Conservation (phyloP, 1,140 invertebrate genomes). For the Probaryconus sp. region DNA sequence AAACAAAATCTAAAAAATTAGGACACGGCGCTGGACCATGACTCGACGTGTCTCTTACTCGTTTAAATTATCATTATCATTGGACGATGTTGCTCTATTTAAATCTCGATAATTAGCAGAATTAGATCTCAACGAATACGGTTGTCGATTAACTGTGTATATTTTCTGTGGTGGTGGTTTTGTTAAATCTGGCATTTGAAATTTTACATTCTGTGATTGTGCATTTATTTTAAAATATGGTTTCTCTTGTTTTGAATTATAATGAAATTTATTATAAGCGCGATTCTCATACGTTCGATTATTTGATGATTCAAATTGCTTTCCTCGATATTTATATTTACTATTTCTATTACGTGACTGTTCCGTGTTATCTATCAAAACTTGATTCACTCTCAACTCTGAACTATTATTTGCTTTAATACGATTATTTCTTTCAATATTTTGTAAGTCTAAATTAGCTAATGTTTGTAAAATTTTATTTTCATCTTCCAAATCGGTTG, state of each 20-base stretch:
- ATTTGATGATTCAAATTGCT: slow-evolving; percentile 11
- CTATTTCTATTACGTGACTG: too few relatives aligned
- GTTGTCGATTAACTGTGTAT: too few relatives aligned
- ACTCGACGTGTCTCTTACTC: neutral
- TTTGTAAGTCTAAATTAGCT: slow-evolving; percentile 26
- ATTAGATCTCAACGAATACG: too few relatives aligned
- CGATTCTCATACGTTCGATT: too few relatives aligned
- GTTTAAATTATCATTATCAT: too few relatives aligned
- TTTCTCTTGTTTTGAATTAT: too few relatives aligned
- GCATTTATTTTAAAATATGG: neutral
- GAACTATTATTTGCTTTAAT: too few relatives aligned
- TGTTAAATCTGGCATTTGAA: slow-evolving; percentile 4
- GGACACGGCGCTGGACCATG: slow-evolving; percentile 23
- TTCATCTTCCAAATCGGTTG: slow-evolving; percentile 14
- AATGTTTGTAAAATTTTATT: slow-evolving; percentile 34
- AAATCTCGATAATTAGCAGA: neutral
- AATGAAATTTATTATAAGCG: too few relatives aligned
- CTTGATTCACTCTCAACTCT: too few relatives aligned
- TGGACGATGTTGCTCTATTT: neutral
- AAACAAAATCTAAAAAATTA: slow-evolving; percentile 39
- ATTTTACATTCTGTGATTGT: neutral
- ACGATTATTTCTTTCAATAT: slow-evolving; percentile 17
- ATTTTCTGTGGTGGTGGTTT: slow-evolving; percentile 14
- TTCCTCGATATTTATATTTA: neutral
- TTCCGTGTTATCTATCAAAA: too few relatives aligned